Base-by-base conservation (phyloP, 2,888 invertebrate species). In the Dryomyza anilis region DNA sequence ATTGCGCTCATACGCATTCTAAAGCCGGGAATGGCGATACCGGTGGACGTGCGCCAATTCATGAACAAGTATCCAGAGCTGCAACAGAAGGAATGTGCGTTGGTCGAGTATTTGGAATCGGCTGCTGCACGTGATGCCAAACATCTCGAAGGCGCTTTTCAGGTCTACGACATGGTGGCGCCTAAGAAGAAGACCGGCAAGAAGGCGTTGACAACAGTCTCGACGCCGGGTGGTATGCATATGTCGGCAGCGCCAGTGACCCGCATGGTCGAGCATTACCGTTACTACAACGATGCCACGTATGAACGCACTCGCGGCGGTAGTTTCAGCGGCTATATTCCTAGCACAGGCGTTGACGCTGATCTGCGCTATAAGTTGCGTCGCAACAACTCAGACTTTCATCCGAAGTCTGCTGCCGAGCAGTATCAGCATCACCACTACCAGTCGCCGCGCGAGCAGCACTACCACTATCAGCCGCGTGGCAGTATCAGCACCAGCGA, bases 31-130 rank as follows among this genome's bases (percentile, higher is more conserved):
- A 94, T 94, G 84, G 91, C 94, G 10, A 90, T 95, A 60, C 96
- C 96, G 2, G 91, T 94, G 3, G 96, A 96, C 83, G 92, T 96
- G 23, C 89, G 95, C 65, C 94, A 93, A 81, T 94, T 95, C 81
- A 90, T 95, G 75, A 92, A 92, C 78, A 95, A 95, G 79, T 93
- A 95, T 78, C 95, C 95, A 23, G 94, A 93, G 78, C 86, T 96
- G 79, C 91, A 91, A 71, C 91, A 91, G 74, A 89, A 91, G 84
- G 90, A 94, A 79, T 94, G 94, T 82, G 96, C 96, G 16, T 86
- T 96, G 73, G 91, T 96, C 43, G 96, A 97, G 84, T 97, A 95
- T 80, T 92, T 94, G 59, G 89, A 92, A 72, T 93, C 94, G 1
- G 93, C 94, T 71, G 88, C 92, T 12, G 96, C 96, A 0, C 87